Base-by-base conservation (phyloP, 2,797 vertebrate species). In the Peromyscus attwateri region DNA sequence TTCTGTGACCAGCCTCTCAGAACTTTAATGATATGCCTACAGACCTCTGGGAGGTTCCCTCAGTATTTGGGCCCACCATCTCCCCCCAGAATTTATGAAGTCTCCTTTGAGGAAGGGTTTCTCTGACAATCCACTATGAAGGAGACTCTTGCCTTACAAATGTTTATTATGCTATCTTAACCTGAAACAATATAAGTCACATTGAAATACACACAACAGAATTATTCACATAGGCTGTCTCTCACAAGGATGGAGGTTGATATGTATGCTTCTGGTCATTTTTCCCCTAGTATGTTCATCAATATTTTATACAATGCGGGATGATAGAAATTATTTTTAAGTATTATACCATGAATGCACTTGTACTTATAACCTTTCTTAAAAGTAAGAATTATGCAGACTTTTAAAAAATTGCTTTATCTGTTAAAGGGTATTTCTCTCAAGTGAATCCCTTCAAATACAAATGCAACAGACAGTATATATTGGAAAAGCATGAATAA, bases 291-390 rank as follows among this genome's bases (percentile, higher is more conserved):
- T 4, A 83, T 10, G 9, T 57, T 60, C 11, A 62, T 75, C 14
- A 70, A 2, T 34, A 43, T 3, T 7, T 57, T 31, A 3, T 4
- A 57, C 43, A 46, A 21, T 17, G 1, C 0, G 62, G 4, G 13
- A 23, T 11, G 55, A 85, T 2, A 91, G 31, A 91, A 82, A 79
- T 4, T 73, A 40, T 60, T 87, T 19, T 62, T 29, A 37, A 66
- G 29, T 75, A 88, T 80, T 87, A 5, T 37, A 43, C 16, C 27
- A 46, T 89, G 4, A 49, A 37, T 25, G 3, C 23, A 60, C 94
- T 55, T 87, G 14, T 87, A n/a, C 34, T 79, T 46, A 34, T 34
- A 88, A 46, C 3, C 21, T 66, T 81, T 91, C 57, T 68, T 57
- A 89, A 25, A 55, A 27, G 5, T 80, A 19, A 79, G 3, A 81